Evolutionary conservation across 1,140 invertebrate species (phyloP).

Genomic region (Colletes gigas): DNA sequence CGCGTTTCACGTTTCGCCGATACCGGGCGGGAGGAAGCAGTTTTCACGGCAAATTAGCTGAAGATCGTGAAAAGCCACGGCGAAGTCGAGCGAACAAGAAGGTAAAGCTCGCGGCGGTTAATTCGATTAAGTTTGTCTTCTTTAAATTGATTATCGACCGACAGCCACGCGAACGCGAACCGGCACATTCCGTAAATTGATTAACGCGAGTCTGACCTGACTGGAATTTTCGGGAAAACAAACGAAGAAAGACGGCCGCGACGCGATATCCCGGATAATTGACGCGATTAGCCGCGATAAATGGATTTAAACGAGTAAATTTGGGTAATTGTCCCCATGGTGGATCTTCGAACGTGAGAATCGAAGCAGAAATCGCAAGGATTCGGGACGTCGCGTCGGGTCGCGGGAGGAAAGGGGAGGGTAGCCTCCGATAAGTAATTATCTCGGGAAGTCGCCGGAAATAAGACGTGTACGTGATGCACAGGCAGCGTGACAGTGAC

Average conservation of each 20-base stretch:
- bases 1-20: not conserved
- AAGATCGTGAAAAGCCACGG: not conserved
- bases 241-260: not conserved
- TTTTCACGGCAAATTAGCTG: not conserved
- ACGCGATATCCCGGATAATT: not conserved
- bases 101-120: not conserved
- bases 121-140: not conserved
- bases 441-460: conserved; percentile 20
- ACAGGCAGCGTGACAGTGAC: conserved; percentile 12
- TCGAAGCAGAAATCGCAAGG: not conserved
- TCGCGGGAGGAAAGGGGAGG: not conserved
- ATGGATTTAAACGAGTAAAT: conserved; percentile 5
- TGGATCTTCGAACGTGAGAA: not conserved
- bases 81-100: not conserved
- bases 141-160: not conserved
- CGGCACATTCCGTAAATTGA: not conserved
- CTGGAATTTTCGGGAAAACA: not conserved
- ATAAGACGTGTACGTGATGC: conserved; percentile 10
- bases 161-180: not conserved
- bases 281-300: conserved; percentile 17
- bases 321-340: not conserved
- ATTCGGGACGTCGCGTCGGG: not conserved
- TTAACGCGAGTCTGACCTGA: not conserved
- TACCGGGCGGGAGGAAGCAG: not conserved
- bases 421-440: conserved; percentile 21